phyloP scores from a whole-genome alignment of 2,113 vertebrate species.

The Anarrhichthys ocellatus region DNA sequence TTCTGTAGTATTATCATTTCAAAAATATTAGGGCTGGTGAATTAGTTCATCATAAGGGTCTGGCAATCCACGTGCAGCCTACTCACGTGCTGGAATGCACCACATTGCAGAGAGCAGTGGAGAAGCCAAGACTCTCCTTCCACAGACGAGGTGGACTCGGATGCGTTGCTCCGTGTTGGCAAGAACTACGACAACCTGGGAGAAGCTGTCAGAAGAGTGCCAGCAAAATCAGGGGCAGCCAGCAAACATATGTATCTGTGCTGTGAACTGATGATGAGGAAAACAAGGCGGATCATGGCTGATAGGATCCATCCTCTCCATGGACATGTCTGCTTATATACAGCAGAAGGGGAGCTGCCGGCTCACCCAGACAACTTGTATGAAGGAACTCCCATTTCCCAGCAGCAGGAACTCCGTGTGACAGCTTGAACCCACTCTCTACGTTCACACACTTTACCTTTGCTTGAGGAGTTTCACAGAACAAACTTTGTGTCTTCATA shows the following conservation, averaged over 20 bases:
- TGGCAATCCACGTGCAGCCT: background rate
- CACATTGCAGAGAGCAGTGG: slow-evolving; percentile 9
- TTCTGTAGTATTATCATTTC: background rate
- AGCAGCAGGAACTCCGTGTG: background rate
- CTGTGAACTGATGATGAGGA: slow-evolving; percentile 38
- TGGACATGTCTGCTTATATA: slow-evolving; percentile 20
- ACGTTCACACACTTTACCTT: background rate
- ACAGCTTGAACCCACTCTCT: slow-evolving; percentile 41
- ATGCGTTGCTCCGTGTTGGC: slow-evolving; percentile 47
- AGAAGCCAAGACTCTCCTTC: slow-evolving; percentile 17
- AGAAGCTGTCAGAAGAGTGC: slow-evolving; percentile 49
- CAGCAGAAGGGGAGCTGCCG: background rate
- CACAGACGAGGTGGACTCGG: slow-evolving; percentile 37
- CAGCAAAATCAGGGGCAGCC: slow-evolving; percentile 33
- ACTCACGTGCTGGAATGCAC: background rate
- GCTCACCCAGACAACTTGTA: slow-evolving; percentile 16
- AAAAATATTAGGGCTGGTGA: background rate
- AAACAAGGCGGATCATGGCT: slow-evolving; percentile 38
- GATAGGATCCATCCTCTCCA: slow-evolving; percentile 41
- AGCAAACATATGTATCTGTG: slow-evolving; percentile 36
- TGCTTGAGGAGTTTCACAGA: background rate
- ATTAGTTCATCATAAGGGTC: background rate
- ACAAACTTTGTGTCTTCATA: slow-evolving; percentile 8
- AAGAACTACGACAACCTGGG: slow-evolving; percentile 41
- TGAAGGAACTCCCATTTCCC: slow-evolving; percentile 33